These are phyloP conservation scores for Alligator sinensis DNA, from an alignment of 2,113 vertebrate genomes.

Conservation along the genomic window DNA sequence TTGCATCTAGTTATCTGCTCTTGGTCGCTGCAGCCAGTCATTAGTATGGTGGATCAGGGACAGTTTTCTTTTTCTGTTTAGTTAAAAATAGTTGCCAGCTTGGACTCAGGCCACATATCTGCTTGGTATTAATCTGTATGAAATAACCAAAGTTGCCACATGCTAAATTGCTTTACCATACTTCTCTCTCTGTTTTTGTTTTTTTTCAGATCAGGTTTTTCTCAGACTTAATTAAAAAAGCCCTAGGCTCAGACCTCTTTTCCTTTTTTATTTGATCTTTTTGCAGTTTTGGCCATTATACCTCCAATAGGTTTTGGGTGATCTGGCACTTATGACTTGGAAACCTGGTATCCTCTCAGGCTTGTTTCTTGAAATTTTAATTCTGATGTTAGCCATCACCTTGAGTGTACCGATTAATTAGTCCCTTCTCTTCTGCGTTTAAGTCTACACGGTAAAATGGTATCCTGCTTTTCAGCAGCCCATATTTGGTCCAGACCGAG, in stretches of 20 bases:
- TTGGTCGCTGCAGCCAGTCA: background rate
- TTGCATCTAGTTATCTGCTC: background rate
- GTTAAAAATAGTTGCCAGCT: background rate
- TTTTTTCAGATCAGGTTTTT: background rate
- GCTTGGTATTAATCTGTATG: background rate
- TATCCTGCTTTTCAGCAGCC: too few species aligned
- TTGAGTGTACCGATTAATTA: background rate
- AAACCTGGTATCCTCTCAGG: background rate
- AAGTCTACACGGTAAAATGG: too few species aligned
- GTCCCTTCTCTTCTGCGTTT: too few species aligned
- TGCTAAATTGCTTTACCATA: background rate
- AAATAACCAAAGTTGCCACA: background rate
- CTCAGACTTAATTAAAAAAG: background rate
- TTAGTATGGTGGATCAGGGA: background rate
- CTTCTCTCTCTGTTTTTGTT: background rate
- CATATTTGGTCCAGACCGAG: too few species aligned
- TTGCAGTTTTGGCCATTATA: background rate
- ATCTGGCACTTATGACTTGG: background rate
- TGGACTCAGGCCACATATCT: background rate
- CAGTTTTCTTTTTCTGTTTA: background rate
- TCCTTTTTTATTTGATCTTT: background rate
- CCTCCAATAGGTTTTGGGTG: background rate
- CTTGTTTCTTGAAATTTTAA: background rate
- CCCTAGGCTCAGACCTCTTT: accelerated
- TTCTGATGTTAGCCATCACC: background rate